Percentiles rank a stretch among this genome's conserved stretches.
Conservation (phyloP, 2,888 invertebrate species). For the Masnerella sp. region DNA sequence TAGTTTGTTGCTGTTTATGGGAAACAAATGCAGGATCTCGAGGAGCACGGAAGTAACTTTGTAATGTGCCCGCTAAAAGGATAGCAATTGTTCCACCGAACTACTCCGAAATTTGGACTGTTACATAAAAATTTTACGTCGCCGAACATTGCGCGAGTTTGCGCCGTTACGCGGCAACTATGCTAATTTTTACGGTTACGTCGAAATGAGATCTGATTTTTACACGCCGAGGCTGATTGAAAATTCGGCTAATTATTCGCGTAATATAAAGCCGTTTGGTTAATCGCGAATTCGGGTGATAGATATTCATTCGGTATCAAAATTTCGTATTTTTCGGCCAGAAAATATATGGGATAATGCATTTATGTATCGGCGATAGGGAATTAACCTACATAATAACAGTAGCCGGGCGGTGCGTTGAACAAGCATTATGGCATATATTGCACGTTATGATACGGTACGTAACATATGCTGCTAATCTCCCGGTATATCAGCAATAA, state of each 20-base stretch:
- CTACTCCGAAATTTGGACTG: conserved; percentile 13
- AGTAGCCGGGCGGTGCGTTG: conserved; percentile 53
- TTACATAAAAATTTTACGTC: conserved; percentile 18
- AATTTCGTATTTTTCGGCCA: conserved; percentile 38
- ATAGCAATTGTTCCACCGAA: conserved; percentile 15
- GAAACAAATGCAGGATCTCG: conserved; percentile 25
- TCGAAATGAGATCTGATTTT: neutral
- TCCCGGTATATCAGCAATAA: conserved; percentile 75
- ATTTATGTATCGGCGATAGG: conserved; percentile 64
- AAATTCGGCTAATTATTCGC: conserved; percentile 27
- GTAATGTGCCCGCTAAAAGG: conserved; percentile 19
- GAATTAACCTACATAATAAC: conserved; percentile 66
- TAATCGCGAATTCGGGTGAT: conserved; percentile 30
- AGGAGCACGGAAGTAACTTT: conserved; percentile 17
- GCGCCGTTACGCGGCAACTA: conserved; percentile 4
- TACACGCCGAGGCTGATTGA: conserved; percentile 1
- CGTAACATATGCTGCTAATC: conserved; percentile 76
- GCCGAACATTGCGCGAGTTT: conserved; percentile 7
- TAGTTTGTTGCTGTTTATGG: conserved; percentile 37
- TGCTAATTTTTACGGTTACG: conserved; percentile 19
- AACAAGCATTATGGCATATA: conserved; percentile 61
- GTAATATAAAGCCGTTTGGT: conserved; percentile 26
- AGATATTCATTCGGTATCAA: conserved; percentile 33
- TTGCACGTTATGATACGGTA: conserved; percentile 63
- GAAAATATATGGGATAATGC: conserved; percentile 61